Evolutionary conservation across 2,888 invertebrate genomes (phyloP), one percentile per base, ranked within the genome.

Genomic region (Caenorhabditis doughertyi): DNA sequence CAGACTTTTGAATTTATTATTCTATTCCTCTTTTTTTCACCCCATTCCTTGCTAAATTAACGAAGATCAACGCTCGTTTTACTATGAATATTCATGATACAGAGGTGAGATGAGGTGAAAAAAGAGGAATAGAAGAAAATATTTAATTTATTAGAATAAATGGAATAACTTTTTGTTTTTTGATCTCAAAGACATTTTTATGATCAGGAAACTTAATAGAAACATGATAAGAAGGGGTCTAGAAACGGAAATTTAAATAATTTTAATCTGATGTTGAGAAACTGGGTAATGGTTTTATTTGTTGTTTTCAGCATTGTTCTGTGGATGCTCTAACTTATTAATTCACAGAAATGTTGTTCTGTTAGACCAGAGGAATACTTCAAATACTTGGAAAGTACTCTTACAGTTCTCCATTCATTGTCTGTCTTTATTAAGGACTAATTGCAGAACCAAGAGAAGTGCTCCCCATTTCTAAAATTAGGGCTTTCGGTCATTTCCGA

Each of bases 71-170:
- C 64, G 35, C 18, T 29, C 49, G 58, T 58, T 73, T 64, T 44
- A 44, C 27, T 56, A 49, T 76, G 64, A 74, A 74, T 74, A 74
- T 74, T 74, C 73, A 74, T 74, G 73, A 74, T 13, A 32, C 35
- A 32, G 64, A 74, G 64, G 65, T 65, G 64, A 64, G 71, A 44
- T 32, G 21, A 64, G 21, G 4, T 23, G 13, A 32, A 25, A 35
- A 44, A 29, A 39, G 27, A 35, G 35, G 39, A 16, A 39, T 16
- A 5, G 27, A 62, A 32, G 27, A 23, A 21, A 25, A 13, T 16
- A 7, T 44, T 42, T 65, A 51, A 73, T 73, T 73, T 64, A 73
- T 73, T 62, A 29, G 29, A 23, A 39, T 7, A 56, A 56, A 35
- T 39, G 3, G 32, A 16, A 23, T 9, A 39, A 56, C 42, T 67